A percentile compares a stretch with the other conserved stretches of the same genome.
phyloP scores from a whole-genome alignment of 1,140 invertebrate genomes.

The Spodoptera litura region DNA sequence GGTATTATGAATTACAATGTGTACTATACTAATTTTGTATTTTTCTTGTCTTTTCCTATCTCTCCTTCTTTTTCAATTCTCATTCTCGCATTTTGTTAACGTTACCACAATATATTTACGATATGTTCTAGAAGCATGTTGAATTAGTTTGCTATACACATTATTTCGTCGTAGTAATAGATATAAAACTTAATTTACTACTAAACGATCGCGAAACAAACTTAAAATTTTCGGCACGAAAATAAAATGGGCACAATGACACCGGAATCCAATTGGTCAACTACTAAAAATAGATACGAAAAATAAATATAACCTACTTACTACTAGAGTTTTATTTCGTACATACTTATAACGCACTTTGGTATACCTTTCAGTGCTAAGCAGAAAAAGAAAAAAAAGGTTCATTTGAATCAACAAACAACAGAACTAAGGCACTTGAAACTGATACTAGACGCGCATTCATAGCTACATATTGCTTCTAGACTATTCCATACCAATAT shows the following conservation, averaged over 20 bases:
- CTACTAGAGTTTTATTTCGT: not conserved
- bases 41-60: too few relatives aligned
- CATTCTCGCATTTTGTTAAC: too few relatives aligned
- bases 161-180: not conserved
- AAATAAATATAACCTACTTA: constrained; percentile 44
- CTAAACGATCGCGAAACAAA: not conserved
- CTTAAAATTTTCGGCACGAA: constrained; percentile 40
- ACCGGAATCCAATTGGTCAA: constrained; percentile 35
- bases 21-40: not conserved
- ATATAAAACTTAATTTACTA: not conserved
- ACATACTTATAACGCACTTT: constrained; percentile 14
- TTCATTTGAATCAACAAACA: not conserved
- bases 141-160: too few relatives aligned
- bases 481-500: not conserved
- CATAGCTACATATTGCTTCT: not conserved
- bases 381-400: constrained; percentile 3
- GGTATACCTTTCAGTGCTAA: not conserved
- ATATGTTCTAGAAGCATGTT: not conserved
- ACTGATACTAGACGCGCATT: not conserved
- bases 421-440: too few relatives aligned
- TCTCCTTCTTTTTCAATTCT: too few relatives aligned
- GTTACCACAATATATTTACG: not conserved
- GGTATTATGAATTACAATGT: too few relatives aligned
- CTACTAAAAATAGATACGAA: constrained; percentile 43
- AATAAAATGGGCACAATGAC: constrained; percentile 23